Conservation (phyloP, 2,113 vertebrate species). For the Ceratotherium simum region DNA sequence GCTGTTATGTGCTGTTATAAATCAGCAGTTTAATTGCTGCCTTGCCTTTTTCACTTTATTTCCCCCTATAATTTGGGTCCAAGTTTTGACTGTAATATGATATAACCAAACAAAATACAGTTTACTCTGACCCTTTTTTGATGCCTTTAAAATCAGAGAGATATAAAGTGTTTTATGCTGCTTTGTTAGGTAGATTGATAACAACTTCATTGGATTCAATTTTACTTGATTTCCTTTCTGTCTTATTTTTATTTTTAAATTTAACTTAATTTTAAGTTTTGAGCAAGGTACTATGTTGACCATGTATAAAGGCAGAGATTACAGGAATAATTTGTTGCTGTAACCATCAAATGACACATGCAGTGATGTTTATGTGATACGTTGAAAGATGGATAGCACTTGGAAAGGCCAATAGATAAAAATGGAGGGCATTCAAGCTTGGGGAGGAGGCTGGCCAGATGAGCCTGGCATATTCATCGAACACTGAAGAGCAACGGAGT, state of each 20-base stretch:
- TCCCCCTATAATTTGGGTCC: not conserved
- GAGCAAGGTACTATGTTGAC: not conserved
- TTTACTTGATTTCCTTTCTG: not conserved
- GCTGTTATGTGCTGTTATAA: not conserved
- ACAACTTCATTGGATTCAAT: not conserved
- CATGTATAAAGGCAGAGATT: not conserved
- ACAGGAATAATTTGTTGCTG: not conserved
- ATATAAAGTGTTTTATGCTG: not conserved
- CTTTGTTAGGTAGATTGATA: not conserved
- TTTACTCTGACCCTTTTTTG: not conserved
- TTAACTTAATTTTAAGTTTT: constrained; percentile 2
- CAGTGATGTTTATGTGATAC: not conserved
- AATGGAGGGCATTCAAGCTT: not conserved
- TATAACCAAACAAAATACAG: not conserved
- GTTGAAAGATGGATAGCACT: not conserved
- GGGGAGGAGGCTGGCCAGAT: not conserved
- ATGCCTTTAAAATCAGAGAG: constrained; percentile 40
- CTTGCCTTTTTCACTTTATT: not conserved
- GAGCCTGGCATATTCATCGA: not conserved
- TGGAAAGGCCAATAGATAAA: not conserved
- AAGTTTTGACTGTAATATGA: constrained; percentile 27
- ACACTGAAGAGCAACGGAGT: not conserved
- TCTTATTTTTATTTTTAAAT: constrained; percentile 43
- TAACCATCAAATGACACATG: not conserved
- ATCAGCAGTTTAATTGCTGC: not conserved